Evolutionary conservation across 2,113 vertebrate species (phyloP), one percentile per base, ranked within the genome.

Genomic region (Noctilio leporinus): DNA sequence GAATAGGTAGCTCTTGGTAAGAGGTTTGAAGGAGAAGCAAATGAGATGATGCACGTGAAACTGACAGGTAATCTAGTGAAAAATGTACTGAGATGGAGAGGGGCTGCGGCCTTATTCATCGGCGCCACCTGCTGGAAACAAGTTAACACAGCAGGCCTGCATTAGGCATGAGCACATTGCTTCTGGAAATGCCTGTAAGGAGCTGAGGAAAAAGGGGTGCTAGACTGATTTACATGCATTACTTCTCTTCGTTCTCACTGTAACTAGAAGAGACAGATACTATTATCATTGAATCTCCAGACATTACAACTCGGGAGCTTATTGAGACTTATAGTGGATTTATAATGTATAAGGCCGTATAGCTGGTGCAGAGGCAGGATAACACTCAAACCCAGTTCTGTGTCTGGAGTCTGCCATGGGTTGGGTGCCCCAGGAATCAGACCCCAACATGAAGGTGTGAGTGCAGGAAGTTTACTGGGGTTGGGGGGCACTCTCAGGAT

Each of bases 51-150:
- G 62, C 35, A 1, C 0, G 11, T 28, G 72, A 91, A 64, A 67
- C 28, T 30, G 73, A 78, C 35, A 17, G 0, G 28, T 49, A 16
- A 72, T 80, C 59, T 75, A 28, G 26, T 9, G 33, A 43, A 53
- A 72, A n/a, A n/a, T n/a, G n/a, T n/a, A 72, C 35, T 0, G 33
- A 80, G 62, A n/a, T 0, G 9, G 16, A 43, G 4, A 3, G 16
- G 16, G 38, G 10, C 30, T 10, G 64, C 65, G 51, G 64, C 12
- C 33, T 96, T 95, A 47, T 62, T 47, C 45, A 6, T 20, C 30
- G 49, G 82, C 67, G 93, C 93, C 97, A 96, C 70, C 96, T 97
- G 59, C 95, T 92, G 96, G 94, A 77, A 67, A 11, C 12, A 53
- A 24, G 12, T 45, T 57, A 53, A n/a, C 28, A 94, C n/a, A 53